Evolutionary conservation across 2,797 vertebrate genomes (phyloP).

Genomic region (Gambusia yucatana): DNA sequence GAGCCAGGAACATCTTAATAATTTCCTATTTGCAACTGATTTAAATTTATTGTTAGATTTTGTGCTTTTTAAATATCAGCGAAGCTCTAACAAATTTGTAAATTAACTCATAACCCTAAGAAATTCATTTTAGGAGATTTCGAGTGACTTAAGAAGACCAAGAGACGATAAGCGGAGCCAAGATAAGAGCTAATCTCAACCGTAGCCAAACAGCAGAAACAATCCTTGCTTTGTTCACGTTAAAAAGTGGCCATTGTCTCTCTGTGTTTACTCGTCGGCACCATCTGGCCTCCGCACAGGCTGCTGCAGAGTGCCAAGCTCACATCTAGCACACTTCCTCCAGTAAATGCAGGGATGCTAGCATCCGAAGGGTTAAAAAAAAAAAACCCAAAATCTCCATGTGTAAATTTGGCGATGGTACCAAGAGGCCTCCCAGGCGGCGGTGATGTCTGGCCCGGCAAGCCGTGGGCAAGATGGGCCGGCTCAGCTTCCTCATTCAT

Average conservation of each 20-base stretch:
- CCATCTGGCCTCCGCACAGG: conserved; percentile 33
- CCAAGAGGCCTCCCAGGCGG: conserved; percentile 57
- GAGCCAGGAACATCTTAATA: neutral
- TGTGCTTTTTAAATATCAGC: neutral
- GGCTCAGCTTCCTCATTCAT: conserved; percentile 66
- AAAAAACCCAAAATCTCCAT: conserved; percentile 1
- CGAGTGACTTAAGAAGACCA: neutral
- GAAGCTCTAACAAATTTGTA: neutral
- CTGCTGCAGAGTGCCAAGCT: conserved; percentile 4
- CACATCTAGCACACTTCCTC: conserved; percentile 8
- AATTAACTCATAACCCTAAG: neutral
- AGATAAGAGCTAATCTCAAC: conserved; percentile 27
- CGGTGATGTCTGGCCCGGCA: conserved; percentile 43
- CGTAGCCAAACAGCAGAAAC: conserved; percentile 21
- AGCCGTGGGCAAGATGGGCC: conserved; percentile 57
- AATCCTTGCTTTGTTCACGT: conserved; percentile 42
- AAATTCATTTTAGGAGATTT: neutral
- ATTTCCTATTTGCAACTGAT: neutral
- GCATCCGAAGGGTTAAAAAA: conserved; percentile 48
- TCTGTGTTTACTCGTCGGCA: conserved; percentile 50
- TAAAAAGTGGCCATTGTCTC: conserved; percentile 44
- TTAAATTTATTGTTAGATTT: neutral
- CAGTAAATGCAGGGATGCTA: conserved; percentile 7
- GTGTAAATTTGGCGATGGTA: conserved; percentile 50
- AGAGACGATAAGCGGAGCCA: conserved; percentile 7